Evolutionary conservation across 2,888 invertebrate genomes (phyloP), one percentile per base, ranked within the genome.

Genomic region (Yponomeuta plumbellus): DNA sequence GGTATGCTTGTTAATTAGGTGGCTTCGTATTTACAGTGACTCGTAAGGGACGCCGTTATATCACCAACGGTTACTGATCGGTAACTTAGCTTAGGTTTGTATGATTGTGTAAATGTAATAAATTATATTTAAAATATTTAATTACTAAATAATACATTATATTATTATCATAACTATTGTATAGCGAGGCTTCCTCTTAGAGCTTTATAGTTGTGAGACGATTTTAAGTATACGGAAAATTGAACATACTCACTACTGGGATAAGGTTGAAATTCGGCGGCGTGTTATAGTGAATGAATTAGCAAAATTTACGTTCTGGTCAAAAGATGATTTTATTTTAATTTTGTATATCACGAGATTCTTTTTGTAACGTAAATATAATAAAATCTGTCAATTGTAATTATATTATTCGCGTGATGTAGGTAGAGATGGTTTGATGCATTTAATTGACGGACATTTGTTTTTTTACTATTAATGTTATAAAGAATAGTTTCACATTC

Each of bases 161-260:
- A 79, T 80, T 76, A 77, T 78, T 78, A 81, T 79, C 81, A 81
- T 85, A 82, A 69, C 52, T 61, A 62, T 67, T 86, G 84, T 89
- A 87, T 87, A 88, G 88, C 76, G 88, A 90, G 88, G 90, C 89
- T 90, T 90, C 90, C 88, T 88, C 84, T 83, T 86, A 88, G 85
- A 88, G 88, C 86, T 87, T 86, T 88, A 87, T 85, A 85, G 80
- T 85, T 83, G 85, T 85, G 88, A 84, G 85, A 84, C 82, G 83
- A 52, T 52, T 52, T 72, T 75, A 86, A 85, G 88, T 88, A 88
- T 88, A 88, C 88, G 88, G 85, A 82, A 85, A 85, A 80, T 80
- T 83, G 80, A 85, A 84, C 88, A 86, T 88, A 88, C 88, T 89
- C 89, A 87, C 81, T 87, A 81, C 80, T 74, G 72, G 66, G 66